Evolutionary conservation across 2,113 vertebrate genomes (phyloP).

Genomic region (Chinchilla lanigera): DNA sequence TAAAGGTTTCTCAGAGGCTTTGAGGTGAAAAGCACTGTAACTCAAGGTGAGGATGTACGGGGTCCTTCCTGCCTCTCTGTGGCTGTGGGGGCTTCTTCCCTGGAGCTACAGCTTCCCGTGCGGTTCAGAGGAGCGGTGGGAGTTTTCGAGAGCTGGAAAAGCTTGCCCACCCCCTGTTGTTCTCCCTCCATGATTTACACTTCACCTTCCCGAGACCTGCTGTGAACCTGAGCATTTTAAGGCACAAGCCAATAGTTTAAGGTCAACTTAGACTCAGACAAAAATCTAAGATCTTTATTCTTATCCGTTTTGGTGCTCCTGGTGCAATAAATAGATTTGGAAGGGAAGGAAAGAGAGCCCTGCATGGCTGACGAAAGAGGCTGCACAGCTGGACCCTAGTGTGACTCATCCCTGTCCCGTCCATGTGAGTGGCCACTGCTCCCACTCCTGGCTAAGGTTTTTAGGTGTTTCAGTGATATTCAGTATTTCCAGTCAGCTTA

Average conservation of each 20-base stretch:
- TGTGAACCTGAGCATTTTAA: background rate
- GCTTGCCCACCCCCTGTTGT: fast-evolving
- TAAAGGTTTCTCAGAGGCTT: background rate
- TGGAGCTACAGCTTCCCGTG: background rate
- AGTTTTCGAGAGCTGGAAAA: background rate
- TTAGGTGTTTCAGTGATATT: background rate
- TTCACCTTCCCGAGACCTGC: background rate
- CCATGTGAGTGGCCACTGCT: fast-evolving
- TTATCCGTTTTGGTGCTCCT: background rate
- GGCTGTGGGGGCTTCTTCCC: background rate
- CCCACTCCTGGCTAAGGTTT: background rate
- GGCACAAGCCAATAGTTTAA: background rate
- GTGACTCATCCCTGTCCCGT: fast-evolving
- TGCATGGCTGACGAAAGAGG: fast-evolving
- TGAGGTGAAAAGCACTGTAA: background rate
- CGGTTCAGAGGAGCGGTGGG: background rate
- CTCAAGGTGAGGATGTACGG: fast-evolving
- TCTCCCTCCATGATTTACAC: fast-evolving
- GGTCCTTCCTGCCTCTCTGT: fast-evolving
- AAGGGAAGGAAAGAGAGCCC: background rate
- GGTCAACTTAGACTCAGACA: background rate
- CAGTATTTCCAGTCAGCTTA: background rate
- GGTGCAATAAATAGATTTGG: background rate
- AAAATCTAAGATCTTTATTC: background rate
- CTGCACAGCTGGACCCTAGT: background rate